phyloP scores from a whole-genome alignment of 2,888 invertebrate species.

The Lithophane ornitopus region DNA sequence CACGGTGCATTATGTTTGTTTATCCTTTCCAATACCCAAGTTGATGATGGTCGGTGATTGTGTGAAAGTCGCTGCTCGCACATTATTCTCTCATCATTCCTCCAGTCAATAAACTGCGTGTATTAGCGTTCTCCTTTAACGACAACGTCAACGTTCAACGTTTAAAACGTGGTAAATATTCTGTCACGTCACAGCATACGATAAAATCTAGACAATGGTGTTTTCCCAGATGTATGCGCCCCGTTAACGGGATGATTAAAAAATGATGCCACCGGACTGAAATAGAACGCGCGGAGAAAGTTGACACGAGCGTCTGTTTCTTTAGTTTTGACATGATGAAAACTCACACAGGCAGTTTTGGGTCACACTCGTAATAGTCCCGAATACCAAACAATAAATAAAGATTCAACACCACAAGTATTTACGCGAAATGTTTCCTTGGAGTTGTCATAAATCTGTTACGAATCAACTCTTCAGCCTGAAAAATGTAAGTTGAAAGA shows the following conservation, averaged over 20 bases:
- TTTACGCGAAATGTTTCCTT: slow-evolving; percentile 71
- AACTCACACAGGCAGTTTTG: slow-evolving; percentile 84
- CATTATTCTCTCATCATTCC: slow-evolving; percentile 59
- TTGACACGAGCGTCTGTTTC: slow-evolving; percentile 80
- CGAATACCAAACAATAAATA: slow-evolving; percentile 79
- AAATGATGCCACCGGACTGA: slow-evolving; percentile 79
- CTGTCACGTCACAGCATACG: slow-evolving; percentile 60
- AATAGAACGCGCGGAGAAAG: slow-evolving; percentile 86
- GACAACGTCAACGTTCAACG: slow-evolving; percentile 34
- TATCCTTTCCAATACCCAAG: slow-evolving; percentile 50
- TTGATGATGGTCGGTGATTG: slow-evolving; percentile 49
- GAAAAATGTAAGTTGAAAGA: slow-evolving; percentile 70
- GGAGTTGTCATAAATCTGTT: slow-evolving; percentile 71
- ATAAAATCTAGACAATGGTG: slow-evolving; percentile 74
- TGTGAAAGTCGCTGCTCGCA: slow-evolving; percentile 54
- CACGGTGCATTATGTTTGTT: slow-evolving; percentile 40
- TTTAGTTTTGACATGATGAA: slow-evolving; percentile 78
- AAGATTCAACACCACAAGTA: slow-evolving; percentile 70
- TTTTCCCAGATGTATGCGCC: slow-evolving; percentile 72
- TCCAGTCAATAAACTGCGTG: slow-evolving; percentile 48
- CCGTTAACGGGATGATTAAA: slow-evolving; percentile 76
- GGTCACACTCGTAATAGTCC: slow-evolving; percentile 84
- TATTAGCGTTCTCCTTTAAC: slow-evolving; percentile 29
- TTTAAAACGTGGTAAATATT: slow-evolving; percentile 31
- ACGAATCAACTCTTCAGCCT: slow-evolving; percentile 65